Evolutionary conservation across 2,797 vertebrate species (phyloP).

Genomic region (Poeciliopsis gracilis): DNA sequence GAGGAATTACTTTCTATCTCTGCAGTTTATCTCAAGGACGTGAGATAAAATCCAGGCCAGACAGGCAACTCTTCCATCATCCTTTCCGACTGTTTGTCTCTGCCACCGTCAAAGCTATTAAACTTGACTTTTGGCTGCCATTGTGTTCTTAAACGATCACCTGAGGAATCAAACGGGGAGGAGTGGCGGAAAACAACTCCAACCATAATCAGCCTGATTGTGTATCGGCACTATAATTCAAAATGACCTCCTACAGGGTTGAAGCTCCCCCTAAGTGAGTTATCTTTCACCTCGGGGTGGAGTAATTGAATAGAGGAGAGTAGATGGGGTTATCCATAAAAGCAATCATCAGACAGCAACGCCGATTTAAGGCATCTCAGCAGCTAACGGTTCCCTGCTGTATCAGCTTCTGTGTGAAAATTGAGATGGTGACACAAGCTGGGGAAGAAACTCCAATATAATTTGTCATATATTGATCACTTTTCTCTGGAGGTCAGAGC

Average conservation of each 20-base stretch:
- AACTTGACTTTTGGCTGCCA: slow-evolving; percentile 52
- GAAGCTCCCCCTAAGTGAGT: slow-evolving; percentile 66
- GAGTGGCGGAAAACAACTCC: slow-evolving; percentile 35
- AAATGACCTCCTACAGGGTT: slow-evolving; percentile 69
- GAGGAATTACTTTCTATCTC: slow-evolving; percentile 38
- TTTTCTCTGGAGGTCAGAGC: slow-evolving; percentile 52
- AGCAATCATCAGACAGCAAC: slow-evolving; percentile 63
- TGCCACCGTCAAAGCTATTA: slow-evolving; percentile 36
- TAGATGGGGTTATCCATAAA: slow-evolving; percentile 73
- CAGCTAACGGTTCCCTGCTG: slow-evolving; percentile 43
- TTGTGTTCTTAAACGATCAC: slow-evolving; percentile 51
- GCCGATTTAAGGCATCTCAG: slow-evolving; percentile 61
- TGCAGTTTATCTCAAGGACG: slow-evolving; percentile 55
- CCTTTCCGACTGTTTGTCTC: slow-evolving; percentile 28
- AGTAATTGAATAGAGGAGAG: slow-evolving; percentile 73
- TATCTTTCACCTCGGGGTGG: slow-evolving; percentile 67
- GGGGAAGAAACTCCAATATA: slow-evolving; percentile 38
- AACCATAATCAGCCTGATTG: slow-evolving; percentile 68
- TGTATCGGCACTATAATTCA: slow-evolving; percentile 64
- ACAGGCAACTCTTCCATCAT: slow-evolving; percentile 4
- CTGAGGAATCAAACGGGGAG: slow-evolving; percentile 46
- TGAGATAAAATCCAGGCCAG: slow-evolving; percentile 27
- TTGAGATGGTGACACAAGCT: slow-evolving; percentile 42
- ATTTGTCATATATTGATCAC: slow-evolving; percentile 66
- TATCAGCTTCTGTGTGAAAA: slow-evolving; percentile 51